These are phyloP conservation scores for Microtus ochrogaster DNA, from an alignment of 2,113 vertebrate species.

Conservation along the genomic window DNA sequence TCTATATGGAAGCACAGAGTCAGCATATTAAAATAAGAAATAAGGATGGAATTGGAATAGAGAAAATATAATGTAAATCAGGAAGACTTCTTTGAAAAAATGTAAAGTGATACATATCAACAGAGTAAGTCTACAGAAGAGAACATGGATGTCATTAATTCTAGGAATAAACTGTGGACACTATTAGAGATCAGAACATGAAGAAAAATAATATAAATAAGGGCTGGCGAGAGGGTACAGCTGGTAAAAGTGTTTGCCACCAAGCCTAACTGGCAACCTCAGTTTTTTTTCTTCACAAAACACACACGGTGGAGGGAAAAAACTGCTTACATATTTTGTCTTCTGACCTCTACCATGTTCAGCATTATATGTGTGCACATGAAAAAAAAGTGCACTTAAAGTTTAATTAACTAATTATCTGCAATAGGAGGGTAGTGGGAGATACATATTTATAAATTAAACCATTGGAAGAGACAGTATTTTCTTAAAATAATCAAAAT, in stretches of 20 bases:
- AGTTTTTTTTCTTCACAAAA: neutral
- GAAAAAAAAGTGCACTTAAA: too few relatives aligned
- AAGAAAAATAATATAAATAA: too few relatives aligned
- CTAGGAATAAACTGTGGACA: neutral
- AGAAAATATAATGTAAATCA: neutral
- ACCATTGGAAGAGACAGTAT: neutral
- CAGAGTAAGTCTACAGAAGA: neutral
- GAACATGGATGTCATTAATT: neutral
- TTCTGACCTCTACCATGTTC: too few relatives aligned
- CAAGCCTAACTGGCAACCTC: neutral
- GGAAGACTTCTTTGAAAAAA: neutral
- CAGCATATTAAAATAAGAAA: neutral
- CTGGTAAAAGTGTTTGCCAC: neutral
- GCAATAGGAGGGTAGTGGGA: neutral
- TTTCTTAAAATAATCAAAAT: too few relatives aligned
- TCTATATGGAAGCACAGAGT: neutral
- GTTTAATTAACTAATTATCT: neutral
- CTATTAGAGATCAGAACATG: neutral
- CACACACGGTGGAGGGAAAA: neutral
- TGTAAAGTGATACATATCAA: neutral
- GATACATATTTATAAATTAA: neutral
- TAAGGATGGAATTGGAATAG: neutral
- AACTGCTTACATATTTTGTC: neutral
- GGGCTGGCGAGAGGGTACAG: neutral
- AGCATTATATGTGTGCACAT: too few relatives aligned